These are phyloP conservation scores for Hydrophis major DNA, from an alignment of 2,797 vertebrate species.

Conservation along the genomic window DNA sequence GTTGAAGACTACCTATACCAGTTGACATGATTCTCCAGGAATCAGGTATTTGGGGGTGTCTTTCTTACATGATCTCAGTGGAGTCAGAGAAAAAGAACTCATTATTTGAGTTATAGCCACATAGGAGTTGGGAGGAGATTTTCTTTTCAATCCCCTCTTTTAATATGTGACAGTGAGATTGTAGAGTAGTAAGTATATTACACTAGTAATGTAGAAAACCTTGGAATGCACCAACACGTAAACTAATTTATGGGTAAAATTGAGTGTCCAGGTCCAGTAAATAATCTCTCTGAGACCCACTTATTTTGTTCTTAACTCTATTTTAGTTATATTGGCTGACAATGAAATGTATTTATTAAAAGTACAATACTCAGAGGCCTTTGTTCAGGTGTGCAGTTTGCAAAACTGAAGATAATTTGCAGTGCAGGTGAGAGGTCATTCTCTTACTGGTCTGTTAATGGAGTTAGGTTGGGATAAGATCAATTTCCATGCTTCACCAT, in stretches of 20 bases:
- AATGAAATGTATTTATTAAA: conserved; percentile 72
- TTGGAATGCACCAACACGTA: neutral
- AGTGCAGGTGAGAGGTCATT: conserved; percentile 82
- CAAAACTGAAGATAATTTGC: conserved; percentile 73
- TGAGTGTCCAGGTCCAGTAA: neutral
- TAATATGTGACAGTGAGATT: neutral
- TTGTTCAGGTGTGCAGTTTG: conserved; percentile 61
- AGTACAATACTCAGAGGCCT: conserved; percentile 62
- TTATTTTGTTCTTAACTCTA: neutral
- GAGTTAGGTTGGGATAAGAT: conserved; percentile 83
- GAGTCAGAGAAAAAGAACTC: neutral
- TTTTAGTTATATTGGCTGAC: conserved; percentile 56
- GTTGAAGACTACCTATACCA: neutral
- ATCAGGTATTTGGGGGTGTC: neutral
- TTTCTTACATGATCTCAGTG: neutral
- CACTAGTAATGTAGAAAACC: neutral
- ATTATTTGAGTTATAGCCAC: neutral
- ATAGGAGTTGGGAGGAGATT: neutral
- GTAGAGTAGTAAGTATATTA: neutral
- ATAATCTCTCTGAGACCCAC: neutral
- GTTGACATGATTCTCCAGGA: neutral
- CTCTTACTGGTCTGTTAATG: conserved; percentile 83
- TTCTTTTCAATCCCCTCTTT: neutral
- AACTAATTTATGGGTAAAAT: fast-evolving
- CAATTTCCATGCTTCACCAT: conserved; percentile 82